Conservation (phyloP, 2,888 invertebrate species). For the Cotesia congregata region DNA sequence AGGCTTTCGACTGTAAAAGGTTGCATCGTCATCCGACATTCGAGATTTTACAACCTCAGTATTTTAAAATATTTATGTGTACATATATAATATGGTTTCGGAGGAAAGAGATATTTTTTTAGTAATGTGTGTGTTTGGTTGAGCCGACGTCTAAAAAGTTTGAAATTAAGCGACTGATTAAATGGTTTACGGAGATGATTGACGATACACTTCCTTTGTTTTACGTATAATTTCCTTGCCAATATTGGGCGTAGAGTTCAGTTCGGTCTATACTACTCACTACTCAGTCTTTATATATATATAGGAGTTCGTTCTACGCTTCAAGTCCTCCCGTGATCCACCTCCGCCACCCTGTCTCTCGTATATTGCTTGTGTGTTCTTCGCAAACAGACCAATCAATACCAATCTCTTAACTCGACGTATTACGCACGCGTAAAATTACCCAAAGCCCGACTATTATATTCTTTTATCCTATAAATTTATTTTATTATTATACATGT, state of each 20-base stretch:
- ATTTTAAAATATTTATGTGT: not conserved
- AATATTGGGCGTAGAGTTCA: conserved; percentile 67
- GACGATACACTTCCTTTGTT: conserved; percentile 65
- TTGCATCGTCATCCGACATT: not conserved
- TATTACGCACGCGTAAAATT: conserved; percentile 52
- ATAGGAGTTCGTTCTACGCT: conserved; percentile 46
- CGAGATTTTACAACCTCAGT: not conserved
- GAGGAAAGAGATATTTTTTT: not conserved
- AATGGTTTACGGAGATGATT: conserved; percentile 54
- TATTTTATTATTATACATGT: too few species aligned
- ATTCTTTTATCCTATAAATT: not conserved
- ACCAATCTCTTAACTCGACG: conserved; percentile 65
- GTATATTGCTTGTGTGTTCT: conserved; percentile 64
- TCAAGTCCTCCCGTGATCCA: conserved; percentile 33
- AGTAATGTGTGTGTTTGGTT: not conserved
- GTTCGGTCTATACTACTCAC: conserved; percentile 49
- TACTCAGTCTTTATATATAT: conserved; percentile 47
- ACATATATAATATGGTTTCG: not conserved
- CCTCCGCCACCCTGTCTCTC: conserved; percentile 37
- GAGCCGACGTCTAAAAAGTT: not conserved
- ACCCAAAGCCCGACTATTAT: conserved; percentile 35
- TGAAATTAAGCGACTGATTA: conserved; percentile 40
- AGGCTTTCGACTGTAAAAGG: not conserved
- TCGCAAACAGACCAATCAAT: conserved; percentile 69
- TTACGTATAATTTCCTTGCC: conserved; percentile 67